Evolutionary conservation across 2,888 invertebrate genomes (phyloP), one percentile per base, ranked within the genome.

Genomic region (Leptothorax acervorum): DNA sequence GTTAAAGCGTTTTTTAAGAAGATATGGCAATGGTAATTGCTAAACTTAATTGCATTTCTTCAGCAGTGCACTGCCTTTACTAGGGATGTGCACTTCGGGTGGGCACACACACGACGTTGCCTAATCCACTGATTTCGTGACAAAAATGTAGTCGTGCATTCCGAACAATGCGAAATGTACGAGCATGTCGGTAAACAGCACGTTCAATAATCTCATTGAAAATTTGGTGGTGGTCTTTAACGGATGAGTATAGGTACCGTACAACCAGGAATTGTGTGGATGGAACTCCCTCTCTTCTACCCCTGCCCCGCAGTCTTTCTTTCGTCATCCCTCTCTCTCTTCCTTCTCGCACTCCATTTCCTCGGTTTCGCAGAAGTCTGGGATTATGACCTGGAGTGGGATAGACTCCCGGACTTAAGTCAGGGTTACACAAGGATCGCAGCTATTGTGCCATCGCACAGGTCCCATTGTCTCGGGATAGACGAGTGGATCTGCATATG

Each of bases 401-500:
- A 94, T 94, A 94, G 94, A 92, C 92, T 93, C 91, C 88, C 91
- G 93, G 94, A 94, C 94, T 94, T 94, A 94, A 95, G 94, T 94
- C 94, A 94, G 95, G 94, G 95, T 95, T 94, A 95, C 95, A 94
- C 94, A 94, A 95, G 94, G 94, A 94, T 94, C 94, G 94, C 91
- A 90, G 92, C 93, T 93, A 95, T 95, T 95, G 95, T 95, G 93
- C 94, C 91, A 91, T 90, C 92, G 88, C 90, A 90, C 90, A 88
- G 93, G 88, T 91, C 89, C 94, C 92, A 95, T 95, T 95, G 95
- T 95, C 93, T 94, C 92, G 92, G 93, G 92, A 93, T 93, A 94
- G 93, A 94, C 93, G 94, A 94, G 95, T 95, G 94, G 95, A 95
- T 95, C 95, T 95, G 94, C 95, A 95, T 95, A 95, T 94, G 94